Percentiles rank a stretch among this genome's conserved stretches.
These are phyloP conservation scores for Gasteruption jaculator DNA, from an alignment of 2,888 invertebrate genomes.

Conservation along the genomic window DNA sequence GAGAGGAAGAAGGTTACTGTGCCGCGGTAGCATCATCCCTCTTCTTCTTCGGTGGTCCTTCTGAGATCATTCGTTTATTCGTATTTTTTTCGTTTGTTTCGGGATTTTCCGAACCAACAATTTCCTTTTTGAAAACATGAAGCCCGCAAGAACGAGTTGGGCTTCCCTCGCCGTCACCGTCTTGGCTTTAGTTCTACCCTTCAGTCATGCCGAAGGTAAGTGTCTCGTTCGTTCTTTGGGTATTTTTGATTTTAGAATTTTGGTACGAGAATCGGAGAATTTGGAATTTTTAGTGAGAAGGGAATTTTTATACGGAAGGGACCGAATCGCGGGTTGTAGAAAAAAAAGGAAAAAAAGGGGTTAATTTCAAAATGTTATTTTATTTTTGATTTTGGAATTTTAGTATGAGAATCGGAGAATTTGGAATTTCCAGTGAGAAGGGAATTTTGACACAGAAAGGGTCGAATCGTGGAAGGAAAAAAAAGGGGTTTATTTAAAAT, in stretches of 20 bases:
- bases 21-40: no score
- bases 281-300: not conserved
- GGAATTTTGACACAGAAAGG: slow-evolving; percentile 5
- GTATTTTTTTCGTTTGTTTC: not conserved
- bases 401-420: slow-evolving; percentile 10
- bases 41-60: no score
- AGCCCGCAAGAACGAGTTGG: slow-evolving; percentile 36
- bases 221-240: slow-evolving; percentile 3
- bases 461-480: slow-evolving; percentile 18
- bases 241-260: not conserved
- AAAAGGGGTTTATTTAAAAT: no score
- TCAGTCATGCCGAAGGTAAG: slow-evolving; percentile 46
- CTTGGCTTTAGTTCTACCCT: slow-evolving; percentile 37
- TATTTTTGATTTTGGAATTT: no score
- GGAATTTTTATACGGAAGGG: slow-evolving; percentile 5
- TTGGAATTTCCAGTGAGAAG: not conserved
- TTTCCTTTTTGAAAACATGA: slow-evolving; percentile 35
- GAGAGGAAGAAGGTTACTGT: no score
- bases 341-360: slow-evolving; percentile 1
- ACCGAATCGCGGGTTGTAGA: slow-evolving; percentile 4
- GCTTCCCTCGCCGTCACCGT: slow-evolving; percentile 36
- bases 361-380: no score
- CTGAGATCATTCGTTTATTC: no score
- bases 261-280: slow-evolving; percentile 9
- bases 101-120: slow-evolving; percentile 1